Conservation (phyloP, 2,113 vertebrate species). For the Ranitomeya variabilis region DNA sequence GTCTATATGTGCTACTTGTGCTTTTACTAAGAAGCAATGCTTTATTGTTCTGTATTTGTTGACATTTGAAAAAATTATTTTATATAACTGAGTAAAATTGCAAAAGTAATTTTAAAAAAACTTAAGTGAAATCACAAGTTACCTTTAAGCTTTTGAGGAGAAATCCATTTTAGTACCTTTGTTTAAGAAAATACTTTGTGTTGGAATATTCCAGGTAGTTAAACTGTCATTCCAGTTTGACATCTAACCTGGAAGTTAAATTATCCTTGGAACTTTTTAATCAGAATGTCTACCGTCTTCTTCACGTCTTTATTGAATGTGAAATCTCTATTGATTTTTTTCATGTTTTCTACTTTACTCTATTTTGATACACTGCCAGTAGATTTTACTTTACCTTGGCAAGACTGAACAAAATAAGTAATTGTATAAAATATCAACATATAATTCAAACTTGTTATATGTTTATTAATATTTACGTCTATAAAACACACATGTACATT, state of each 20-base stretch:
- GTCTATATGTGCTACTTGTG: not conserved
- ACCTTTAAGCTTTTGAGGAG: not conserved
- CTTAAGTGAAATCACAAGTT: not conserved
- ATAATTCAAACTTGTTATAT: not conserved
- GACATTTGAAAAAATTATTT: not conserved
- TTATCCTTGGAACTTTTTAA: constrained; percentile 51
- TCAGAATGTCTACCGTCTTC: constrained; percentile 41
- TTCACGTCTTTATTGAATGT: constrained; percentile 49
- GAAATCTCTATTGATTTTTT: constrained; percentile 54
- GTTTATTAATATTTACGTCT: not conserved
- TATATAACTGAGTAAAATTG: not conserved
- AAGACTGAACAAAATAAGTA: not conserved
- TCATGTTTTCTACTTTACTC: constrained; percentile 23
- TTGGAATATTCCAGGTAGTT: constrained; percentile 2
- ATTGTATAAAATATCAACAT: not conserved
- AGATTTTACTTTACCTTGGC: not conserved
- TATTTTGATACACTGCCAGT: constrained; percentile 31
- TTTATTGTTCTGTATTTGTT: not conserved
- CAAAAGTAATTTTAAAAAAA: not conserved
- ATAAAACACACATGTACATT: not conserved
- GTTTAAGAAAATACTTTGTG: constrained; percentile 28
- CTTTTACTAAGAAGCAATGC: not conserved
- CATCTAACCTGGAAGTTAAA: constrained; percentile 48
- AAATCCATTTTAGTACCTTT: constrained; percentile 1
- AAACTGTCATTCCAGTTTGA: constrained; percentile 28